Conservation (phyloP, 92 coral and sea anemone species). For the Epizoanthus scotinus region DNA sequence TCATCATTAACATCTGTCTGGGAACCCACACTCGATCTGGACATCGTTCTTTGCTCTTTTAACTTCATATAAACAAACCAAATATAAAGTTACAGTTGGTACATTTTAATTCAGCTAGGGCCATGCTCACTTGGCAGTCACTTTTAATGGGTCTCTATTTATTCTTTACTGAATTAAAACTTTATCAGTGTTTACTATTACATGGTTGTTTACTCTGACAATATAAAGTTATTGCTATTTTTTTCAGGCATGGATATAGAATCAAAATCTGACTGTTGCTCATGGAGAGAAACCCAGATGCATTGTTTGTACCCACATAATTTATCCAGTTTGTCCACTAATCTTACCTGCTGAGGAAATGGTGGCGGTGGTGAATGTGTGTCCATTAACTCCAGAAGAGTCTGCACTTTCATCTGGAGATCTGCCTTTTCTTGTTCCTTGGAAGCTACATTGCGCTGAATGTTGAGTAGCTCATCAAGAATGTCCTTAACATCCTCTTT, state of each 20-base stretch:
- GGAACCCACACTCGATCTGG: conserved; percentile 62
- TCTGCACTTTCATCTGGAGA: conserved; percentile 48
- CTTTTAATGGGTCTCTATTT: no score
- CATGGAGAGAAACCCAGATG: no score
- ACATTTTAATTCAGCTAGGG: no score
- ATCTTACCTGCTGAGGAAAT: conserved; percentile 33
- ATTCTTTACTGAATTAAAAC: no score
- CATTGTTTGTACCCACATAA: no score
- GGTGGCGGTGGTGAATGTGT: conserved; percentile 44
- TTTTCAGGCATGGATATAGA: no score
- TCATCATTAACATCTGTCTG: conserved; percentile 71
- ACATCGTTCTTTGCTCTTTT: conserved; percentile 16
- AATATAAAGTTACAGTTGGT: no score
- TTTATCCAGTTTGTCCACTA: no score
- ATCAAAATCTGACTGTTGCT: no score
- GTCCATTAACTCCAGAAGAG: conserved; percentile 47
- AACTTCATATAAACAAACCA: conserved; percentile 1
- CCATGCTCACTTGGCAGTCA: no score
- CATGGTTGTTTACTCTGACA: no score
- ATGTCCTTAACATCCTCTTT: conserved; percentile 61
- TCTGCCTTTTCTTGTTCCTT: conserved; percentile 79
- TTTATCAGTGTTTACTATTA: no score
- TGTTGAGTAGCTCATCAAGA: conserved; percentile 63
- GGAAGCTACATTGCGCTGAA: conserved; percentile 54
- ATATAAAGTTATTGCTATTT: neutral